Conservation (phyloP, 2,888 invertebrate species). For the Saturnia pavonia region DNA sequence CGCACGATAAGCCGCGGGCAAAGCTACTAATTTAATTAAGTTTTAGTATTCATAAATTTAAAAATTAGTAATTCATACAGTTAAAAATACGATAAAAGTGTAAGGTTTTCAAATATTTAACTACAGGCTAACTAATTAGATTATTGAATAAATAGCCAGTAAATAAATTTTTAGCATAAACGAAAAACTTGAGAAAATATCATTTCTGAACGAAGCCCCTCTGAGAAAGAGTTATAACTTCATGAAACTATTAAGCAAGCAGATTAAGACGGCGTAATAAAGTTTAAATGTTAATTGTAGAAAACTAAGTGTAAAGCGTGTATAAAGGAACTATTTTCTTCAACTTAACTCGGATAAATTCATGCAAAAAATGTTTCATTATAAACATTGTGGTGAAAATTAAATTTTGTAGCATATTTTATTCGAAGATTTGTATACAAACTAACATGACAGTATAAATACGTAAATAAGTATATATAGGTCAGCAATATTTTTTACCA, state of each 20-base stretch:
- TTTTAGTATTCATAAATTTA: no score
- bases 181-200: neutral
- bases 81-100: no score
- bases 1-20: no score
- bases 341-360: constrained; percentile 5
- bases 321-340: constrained; percentile 29
- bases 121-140: no score
- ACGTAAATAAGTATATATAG: neutral
- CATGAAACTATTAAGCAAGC: constrained; percentile 43
- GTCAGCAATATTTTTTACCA: neutral
- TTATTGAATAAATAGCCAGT: neutral
- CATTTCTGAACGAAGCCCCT: constrained; percentile 3
- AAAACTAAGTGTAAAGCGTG: constrained; percentile 35
- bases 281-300: constrained; percentile 47
- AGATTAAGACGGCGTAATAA: constrained; percentile 47
- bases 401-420: neutral
- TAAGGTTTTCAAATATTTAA: no score
- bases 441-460: neutral
- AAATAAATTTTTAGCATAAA: neutral
- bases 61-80: no score
- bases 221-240: constrained; percentile 39
- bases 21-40: no score
- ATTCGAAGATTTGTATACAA: neutral
- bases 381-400: neutral
- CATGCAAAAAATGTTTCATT: neutral